Evolutionary conservation across 64 coral and sea anemone genomes (phyloP).

Genomic region (Acropora tenuis): DNA sequence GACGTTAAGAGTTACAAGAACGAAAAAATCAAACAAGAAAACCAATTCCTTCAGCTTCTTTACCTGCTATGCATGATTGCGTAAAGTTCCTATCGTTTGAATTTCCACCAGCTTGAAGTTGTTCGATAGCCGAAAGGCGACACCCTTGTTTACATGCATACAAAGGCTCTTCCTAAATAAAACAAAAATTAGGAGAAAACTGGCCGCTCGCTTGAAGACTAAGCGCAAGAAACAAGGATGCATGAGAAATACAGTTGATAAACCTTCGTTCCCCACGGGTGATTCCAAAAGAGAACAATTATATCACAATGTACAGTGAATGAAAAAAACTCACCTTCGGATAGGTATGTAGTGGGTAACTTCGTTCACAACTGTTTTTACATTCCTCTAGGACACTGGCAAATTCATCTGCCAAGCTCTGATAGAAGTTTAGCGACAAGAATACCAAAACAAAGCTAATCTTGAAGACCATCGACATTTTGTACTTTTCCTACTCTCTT

Average conservation of each 20-base stretch:
- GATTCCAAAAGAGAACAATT: not conserved
- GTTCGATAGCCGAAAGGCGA: slow-evolving; percentile 55
- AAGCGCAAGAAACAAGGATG: not conserved
- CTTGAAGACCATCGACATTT: not conserved
- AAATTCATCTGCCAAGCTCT: not conserved
- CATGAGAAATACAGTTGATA: not conserved
- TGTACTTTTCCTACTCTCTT: not conserved
- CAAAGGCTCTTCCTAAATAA: slow-evolving; percentile 54
- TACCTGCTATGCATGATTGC: not conserved
- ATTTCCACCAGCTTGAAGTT: slow-evolving; percentile 24
- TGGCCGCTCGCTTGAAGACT: not conserved
- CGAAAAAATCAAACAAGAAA: not conserved
- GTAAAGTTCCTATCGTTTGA: slow-evolving; percentile 31
- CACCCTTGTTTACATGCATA: slow-evolving; percentile 77
- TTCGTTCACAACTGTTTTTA: slow-evolving; percentile 54
- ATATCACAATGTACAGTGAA: no score
- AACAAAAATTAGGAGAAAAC: not conserved
- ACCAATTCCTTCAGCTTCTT: no score
- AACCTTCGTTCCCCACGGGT: not conserved
- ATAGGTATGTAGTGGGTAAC: slow-evolving; percentile 70
- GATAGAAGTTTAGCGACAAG: not conserved
- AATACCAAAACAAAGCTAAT: slow-evolving; percentile 13
- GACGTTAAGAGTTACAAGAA: not conserved
- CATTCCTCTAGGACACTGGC: slow-evolving; percentile 37
- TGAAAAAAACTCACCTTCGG: slow-evolving; percentile 66